phyloP scores from a whole-genome alignment of 1,140 invertebrate species.

The Heterodera schachtii region DNA sequence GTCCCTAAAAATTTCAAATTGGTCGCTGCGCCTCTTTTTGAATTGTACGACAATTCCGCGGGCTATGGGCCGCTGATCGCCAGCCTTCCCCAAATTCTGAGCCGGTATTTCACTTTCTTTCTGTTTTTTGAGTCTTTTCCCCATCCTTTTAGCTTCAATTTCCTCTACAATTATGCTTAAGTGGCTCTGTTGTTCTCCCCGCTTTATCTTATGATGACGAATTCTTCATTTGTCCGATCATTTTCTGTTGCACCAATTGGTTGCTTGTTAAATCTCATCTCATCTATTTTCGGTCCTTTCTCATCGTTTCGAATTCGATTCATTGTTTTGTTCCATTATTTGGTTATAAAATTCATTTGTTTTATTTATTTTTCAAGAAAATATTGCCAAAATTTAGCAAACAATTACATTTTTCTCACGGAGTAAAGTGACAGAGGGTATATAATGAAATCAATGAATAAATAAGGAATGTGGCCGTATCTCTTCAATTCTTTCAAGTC shows the following conservation, averaged over 20 bases:
- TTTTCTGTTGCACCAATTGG: neutral
- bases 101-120: slow-evolving; percentile 73
- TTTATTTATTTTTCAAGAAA: no score
- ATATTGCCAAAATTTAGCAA: no score
- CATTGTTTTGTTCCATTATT: neutral
- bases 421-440: no score
- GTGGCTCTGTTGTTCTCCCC: neutral
- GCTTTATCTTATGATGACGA: neutral
- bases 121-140: neutral
- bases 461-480: no score
- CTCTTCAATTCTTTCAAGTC: neutral
- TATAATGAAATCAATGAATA: no score
- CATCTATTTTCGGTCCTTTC: neutral
- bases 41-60: slow-evolving; percentile 97
- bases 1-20: slow-evolving; percentile 99
- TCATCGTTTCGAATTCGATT: neutral
- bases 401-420: no score
- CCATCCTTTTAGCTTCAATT: slow-evolving; percentile 24
- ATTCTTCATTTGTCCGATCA: neutral
- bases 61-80: slow-evolving; percentile 99
- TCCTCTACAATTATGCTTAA: slow-evolving; percentile 27
- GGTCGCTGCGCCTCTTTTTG: slow-evolving; percentile 97
- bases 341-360: neutral
- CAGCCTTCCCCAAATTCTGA: slow-evolving; percentile 90
- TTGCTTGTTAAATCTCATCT: neutral